Base-by-base conservation (phyloP, 2,888 invertebrate genomes). In the Geophilus truncorum region DNA sequence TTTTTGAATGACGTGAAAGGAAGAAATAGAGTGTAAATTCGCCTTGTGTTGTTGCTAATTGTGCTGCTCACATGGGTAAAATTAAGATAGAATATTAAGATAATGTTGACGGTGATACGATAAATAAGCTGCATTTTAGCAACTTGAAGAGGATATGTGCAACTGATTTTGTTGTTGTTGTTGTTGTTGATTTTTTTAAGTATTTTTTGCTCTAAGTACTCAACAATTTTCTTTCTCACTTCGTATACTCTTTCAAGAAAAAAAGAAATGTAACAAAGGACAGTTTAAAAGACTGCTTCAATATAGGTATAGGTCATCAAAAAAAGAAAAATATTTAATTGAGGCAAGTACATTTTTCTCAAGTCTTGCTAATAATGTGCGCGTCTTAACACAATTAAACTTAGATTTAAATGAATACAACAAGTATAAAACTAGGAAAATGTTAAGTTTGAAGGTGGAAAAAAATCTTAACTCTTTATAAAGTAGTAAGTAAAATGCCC, bases 111-210 rank as follows among this genome's bases (percentile, higher is more conserved):
- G 51, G 9, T 32, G 32, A 32, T 32, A 45, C 18, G 12, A 70
- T 70, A n/a, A 70, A 70, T 70, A 70, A 70, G 70, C 70, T 70
- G 70, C 70, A 70, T 70, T 70, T 70, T 70, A 70, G 70, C 70
- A 70, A 70, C 70, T 70, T 70, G 25, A 70, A 70, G 70, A 70
- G 70, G 70, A 25, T 25, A n/a, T 18, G 51, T 51, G 51, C 51
- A 70, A 70, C 70, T 28, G 25, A 70, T 70, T 70, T 70, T 70
- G 70, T 70, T 70, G 70, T 70, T 70, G 70, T 28, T 70, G 51
- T 51, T 51, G 51, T 6, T 36, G 36, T 40, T 40, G n/a, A 9
- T 36, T 45, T 70, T 70, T 70, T 70, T 28, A 70, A 70, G 70
- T 70, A 70, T 70, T 70, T 45, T 70, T 70, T 70, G 70, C 70